Evolutionary conservation across 2,797 vertebrate genomes (phyloP), one percentile per base, ranked within the genome.

Genomic region (Trematomus bernacchii): DNA sequence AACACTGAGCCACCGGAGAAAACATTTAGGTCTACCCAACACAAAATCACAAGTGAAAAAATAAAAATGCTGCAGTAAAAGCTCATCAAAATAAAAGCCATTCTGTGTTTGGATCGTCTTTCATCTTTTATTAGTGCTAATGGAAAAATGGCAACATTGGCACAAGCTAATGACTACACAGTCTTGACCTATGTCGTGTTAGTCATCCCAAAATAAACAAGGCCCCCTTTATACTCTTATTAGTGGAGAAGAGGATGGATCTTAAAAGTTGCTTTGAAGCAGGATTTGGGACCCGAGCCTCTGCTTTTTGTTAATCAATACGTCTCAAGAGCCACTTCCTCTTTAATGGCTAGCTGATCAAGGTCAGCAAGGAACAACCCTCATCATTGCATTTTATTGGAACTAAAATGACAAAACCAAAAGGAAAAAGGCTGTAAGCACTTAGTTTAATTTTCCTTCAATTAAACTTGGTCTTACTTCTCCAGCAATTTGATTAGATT

Each of bases 241-340:
- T 74, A 66, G 81, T 62, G 60, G 79, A 84, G 78, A 77, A 47
- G 21, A 58, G 19, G 59, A 75, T 46, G 59, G 58, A 60, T 80
- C 51, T 80, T 82, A 77, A 88, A 84, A 83, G 85, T 53, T 55
- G 33, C 73, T 91, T 72, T 76, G 64, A 87, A 74, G 64, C n/a
- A 52, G 51, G 47, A 80, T 16, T 69, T 58, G 61, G 66, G 76
- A 73, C 64, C 40, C 18, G 18, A 75, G 73, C 33, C 23, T 70
- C 50, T 60, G 58, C 70, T 83, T 79, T 85, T 73, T 75, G 57
- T 80, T 86, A 76, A 87, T 93, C 92, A 77, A 88, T 90, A 87
- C 51, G 59, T 66, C 82, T 80, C 81, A 18, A 37, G 83, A 84
- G 84, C 74, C 44, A 74, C 70, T 90, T 84, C 64, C 68, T 66